Conservation (phyloP, 2,797 vertebrate species). For the Scolopax bukidnonensis region DNA sequence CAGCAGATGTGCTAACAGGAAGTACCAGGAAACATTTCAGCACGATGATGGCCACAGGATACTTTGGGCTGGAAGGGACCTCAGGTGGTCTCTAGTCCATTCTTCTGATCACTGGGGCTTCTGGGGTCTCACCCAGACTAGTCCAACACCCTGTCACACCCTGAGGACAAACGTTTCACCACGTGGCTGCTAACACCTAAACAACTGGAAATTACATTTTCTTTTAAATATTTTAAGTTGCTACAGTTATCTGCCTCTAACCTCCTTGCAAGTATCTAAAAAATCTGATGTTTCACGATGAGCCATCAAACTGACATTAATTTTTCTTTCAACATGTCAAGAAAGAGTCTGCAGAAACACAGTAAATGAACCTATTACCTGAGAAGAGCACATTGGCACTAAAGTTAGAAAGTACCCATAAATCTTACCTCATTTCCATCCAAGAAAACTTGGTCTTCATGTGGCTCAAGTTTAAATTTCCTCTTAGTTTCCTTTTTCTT, state of each 20-base stretch:
- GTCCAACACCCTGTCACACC: background rate
- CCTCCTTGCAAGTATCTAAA: background rate
- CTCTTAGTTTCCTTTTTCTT: conserved; percentile 99
- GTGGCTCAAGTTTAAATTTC: conserved; percentile 98
- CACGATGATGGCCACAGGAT: background rate
- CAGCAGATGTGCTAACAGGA: rapidly evolving
- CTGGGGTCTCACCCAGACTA: background rate
- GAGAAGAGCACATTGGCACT: background rate
- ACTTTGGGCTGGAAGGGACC: background rate
- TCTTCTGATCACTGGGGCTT: background rate
- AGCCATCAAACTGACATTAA: background rate
- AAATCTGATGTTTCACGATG: background rate
- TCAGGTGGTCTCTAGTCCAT: background rate
- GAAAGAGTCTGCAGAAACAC: background rate
- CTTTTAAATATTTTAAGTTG: background rate
- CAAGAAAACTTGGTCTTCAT: conserved; percentile 95
- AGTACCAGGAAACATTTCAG: background rate
- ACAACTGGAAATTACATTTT: background rate
- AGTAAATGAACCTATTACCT: background rate
- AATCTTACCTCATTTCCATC: conserved; percentile 93
- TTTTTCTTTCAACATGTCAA: background rate
- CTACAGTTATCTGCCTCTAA: background rate
- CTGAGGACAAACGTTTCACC: rapidly evolving
- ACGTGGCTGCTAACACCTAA: rapidly evolving
- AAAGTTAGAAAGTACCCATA: background rate